Conservation (phyloP, 1,140 invertebrate genomes). For the Gryllus bimaculatus region DNA sequence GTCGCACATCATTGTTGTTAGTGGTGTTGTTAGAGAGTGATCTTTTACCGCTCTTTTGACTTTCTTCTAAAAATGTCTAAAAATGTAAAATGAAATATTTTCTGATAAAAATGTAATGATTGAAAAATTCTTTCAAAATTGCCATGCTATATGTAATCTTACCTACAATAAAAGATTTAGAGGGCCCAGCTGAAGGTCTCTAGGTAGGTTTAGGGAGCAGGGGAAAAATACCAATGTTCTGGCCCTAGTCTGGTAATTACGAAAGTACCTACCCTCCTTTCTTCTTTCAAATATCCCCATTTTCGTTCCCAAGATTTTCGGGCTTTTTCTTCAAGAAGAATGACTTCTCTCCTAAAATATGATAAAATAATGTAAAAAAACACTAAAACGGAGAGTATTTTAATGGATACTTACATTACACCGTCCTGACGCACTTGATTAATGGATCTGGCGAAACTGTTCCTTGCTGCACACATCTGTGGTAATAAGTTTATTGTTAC, state of each 20-base stretch:
- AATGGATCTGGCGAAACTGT: neutral
- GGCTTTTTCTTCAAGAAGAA: neutral
- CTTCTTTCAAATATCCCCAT: neutral
- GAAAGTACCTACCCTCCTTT: neutral
- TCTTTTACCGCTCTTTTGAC: too few relatives aligned
- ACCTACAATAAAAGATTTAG: too few relatives aligned
- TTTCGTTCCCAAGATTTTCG: neutral
- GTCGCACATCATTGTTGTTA: too few relatives aligned
- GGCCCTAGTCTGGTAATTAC: neutral
- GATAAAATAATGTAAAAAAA: neutral
- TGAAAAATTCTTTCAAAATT: too few relatives aligned
- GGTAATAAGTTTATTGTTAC: too few relatives aligned
- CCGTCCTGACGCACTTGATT: neutral
- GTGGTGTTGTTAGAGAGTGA: too few relatives aligned
- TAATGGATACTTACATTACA: neutral
- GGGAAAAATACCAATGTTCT: neutral
- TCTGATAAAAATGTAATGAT: too few relatives aligned
- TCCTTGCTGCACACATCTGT: neutral
- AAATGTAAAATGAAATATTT: too few relatives aligned
- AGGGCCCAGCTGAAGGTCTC: too few relatives aligned
- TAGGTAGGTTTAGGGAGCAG: neutral
- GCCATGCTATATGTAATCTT: too few relatives aligned
- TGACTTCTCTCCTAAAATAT: neutral
- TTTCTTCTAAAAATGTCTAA: too few relatives aligned
- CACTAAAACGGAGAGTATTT: neutral